phyloP scores from a whole-genome alignment of 1,140 invertebrate species.

The Centruroides sculpturatus region DNA sequence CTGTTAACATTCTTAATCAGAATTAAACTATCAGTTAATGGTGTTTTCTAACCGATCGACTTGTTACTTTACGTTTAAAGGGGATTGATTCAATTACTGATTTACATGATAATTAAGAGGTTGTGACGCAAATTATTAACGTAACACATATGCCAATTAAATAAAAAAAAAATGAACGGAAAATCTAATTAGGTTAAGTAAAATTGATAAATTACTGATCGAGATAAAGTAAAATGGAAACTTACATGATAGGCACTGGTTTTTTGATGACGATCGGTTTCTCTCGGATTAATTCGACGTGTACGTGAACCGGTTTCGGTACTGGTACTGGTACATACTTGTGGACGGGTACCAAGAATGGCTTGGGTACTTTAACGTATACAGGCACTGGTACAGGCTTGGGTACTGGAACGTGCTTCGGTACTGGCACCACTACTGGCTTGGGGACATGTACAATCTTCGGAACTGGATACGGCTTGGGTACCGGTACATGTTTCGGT shows the following conservation, averaged over 20 bases:
- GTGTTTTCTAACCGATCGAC: too few species aligned
- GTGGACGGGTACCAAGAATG: conserved; percentile 12
- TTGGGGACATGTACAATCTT: conserved; percentile 12
- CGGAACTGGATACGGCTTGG: conserved; percentile 13
- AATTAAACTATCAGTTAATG: too few species aligned
- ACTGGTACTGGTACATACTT: conserved; percentile 12
- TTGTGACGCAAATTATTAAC: too few species aligned
- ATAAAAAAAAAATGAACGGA: background rate
- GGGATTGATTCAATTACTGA: too few species aligned
- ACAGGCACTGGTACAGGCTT: conserved; percentile 12
- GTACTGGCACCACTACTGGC: conserved; percentile 11
- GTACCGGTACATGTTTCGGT: conserved; percentile 11
- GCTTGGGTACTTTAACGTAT: conserved; percentile 12
- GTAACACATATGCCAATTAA: too few species aligned
- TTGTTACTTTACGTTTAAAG: too few species aligned
- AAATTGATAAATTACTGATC: background rate
- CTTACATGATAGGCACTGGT: conserved; percentile 13
- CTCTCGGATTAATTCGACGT: conserved; percentile 13
- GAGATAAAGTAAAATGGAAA: background rate
- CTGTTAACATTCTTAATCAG: too few species aligned
- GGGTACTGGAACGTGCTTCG: conserved; percentile 11
- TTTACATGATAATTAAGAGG: too few species aligned
- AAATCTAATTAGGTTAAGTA: background rate
- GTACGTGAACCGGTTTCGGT: conserved; percentile 14
- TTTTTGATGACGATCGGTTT: conserved; percentile 15